These are phyloP conservation scores for Zonitis immaculata DNA, from an alignment of 2,888 invertebrate species.

Conservation along the genomic window DNA sequence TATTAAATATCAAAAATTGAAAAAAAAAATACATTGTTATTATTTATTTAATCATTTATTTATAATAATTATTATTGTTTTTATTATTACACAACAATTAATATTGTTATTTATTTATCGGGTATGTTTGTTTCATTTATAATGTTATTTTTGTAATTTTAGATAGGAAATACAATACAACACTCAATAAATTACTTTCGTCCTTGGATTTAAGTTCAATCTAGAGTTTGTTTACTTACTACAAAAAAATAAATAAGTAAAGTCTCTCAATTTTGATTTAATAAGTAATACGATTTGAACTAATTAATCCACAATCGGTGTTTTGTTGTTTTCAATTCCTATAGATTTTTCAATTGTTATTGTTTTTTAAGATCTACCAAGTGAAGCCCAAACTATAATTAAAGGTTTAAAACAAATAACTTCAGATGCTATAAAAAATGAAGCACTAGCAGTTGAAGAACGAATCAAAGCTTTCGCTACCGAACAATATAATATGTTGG, in stretches of 20 bases:
- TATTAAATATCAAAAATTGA: too few relatives aligned
- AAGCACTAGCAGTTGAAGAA: constrained; percentile 68
- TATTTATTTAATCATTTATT: too few relatives aligned
- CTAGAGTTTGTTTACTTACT: not conserved
- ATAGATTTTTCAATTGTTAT: not conserved
- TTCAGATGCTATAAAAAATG: constrained; percentile 62
- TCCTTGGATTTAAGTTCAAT: not conserved
- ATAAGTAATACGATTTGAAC: too few relatives aligned
- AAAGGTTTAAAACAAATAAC: constrained; percentile 62
- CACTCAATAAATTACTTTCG: constrained; percentile 5
- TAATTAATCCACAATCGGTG: too few relatives aligned
- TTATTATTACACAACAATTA: constrained; percentile 2
- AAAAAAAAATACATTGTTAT: too few relatives aligned
- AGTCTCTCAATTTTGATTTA: not conserved
- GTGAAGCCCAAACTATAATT: constrained; percentile 54
- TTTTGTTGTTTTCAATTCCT: too few relatives aligned
- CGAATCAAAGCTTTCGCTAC: constrained; percentile 70
- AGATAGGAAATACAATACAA: constrained; percentile 4
- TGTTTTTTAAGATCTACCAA: constrained; percentile 46
- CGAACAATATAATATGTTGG: constrained; percentile 69
- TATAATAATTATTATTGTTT: too few relatives aligned
- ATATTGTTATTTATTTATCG: not conserved
- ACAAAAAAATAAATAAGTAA: not conserved
- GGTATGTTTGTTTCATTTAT: constrained; percentile 5
- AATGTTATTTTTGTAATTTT: constrained; percentile 1